Evolutionary conservation across 2,888 invertebrate species (phyloP).

Genomic region (Patella depressa): DNA sequence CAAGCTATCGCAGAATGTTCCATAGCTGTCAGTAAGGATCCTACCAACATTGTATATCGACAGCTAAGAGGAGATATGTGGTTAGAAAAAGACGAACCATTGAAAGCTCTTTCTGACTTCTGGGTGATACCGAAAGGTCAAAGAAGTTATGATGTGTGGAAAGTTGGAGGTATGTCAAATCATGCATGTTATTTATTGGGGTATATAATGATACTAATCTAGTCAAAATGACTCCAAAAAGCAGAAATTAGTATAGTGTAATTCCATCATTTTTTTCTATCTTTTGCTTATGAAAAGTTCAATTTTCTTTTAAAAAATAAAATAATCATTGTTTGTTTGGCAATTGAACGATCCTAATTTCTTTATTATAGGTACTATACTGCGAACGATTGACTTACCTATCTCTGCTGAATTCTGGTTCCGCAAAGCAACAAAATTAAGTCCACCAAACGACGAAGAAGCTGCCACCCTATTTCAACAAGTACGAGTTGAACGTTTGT

Average conservation of each 20-base stretch:
- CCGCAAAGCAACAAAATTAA: slow-evolving; percentile 53
- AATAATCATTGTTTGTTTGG: too few relatives aligned
- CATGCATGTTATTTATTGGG: neutral
- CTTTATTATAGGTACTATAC: neutral
- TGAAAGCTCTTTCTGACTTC: slow-evolving; percentile 51
- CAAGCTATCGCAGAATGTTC: slow-evolving; percentile 46
- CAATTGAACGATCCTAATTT: too few relatives aligned
- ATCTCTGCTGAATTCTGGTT: slow-evolving; percentile 64
- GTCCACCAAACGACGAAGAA: slow-evolving; percentile 48
- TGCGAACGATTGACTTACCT: slow-evolving; percentile 51
- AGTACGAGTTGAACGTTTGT: slow-evolving; percentile 58
- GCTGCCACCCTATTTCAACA: slow-evolving; percentile 59
- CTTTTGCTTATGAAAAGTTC: too few relatives aligned
- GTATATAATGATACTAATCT: neutral
- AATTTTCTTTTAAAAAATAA: too few relatives aligned
- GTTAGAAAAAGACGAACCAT: slow-evolving; percentile 42
- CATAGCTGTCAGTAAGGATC: slow-evolving; percentile 35
- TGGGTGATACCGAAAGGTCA: slow-evolving; percentile 52
- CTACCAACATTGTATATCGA: slow-evolving; percentile 43
- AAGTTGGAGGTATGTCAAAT: slow-evolving; percentile 55
- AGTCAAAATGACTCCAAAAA: neutral
- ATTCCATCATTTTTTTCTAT: too few relatives aligned
- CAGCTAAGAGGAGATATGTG: slow-evolving; percentile 51
- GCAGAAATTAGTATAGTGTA: too few relatives aligned
- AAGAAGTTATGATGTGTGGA: slow-evolving; percentile 57